phyloP scores from a whole-genome alignment of 2,113 vertebrate species.

The Perca fluviatilis region DNA sequence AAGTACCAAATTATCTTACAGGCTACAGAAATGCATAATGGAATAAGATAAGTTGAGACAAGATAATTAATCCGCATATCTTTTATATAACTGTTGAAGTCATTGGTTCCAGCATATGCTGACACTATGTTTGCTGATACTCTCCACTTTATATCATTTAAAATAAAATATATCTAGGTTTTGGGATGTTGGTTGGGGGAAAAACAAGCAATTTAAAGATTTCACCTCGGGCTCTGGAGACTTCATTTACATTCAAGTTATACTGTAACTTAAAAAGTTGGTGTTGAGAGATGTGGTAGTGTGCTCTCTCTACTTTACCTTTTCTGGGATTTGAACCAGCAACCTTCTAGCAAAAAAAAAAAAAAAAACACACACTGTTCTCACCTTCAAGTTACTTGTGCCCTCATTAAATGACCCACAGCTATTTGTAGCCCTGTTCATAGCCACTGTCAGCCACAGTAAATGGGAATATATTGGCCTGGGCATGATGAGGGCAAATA shows the following conservation, averaged over 20 bases:
- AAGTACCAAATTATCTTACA: neutral
- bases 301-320: neutral
- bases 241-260: too few relatives aligned
- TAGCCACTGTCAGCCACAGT: slow-evolving; percentile 46
- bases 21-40: neutral
- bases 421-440: slow-evolving; percentile 55
- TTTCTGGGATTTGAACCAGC: slow-evolving; percentile 34
- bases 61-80: neutral
- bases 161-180: neutral
- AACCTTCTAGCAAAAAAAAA: neutral
- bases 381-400: slow-evolving; percentile 35
- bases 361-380: neutral
- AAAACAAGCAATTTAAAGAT: neutral
- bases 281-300: neutral
- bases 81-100: neutral
- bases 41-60: too few relatives aligned
- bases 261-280: too few relatives aligned
- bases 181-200: neutral
- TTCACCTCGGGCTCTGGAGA: neutral
- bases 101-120: neutral
- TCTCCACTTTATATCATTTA: neutral
- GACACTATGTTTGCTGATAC: neutral
- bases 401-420: slow-evolving; percentile 37
- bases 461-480: slow-evolving; percentile 62
- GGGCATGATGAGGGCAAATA: slow-evolving; percentile 55